Base-by-base conservation (phyloP, 2,797 vertebrate genomes). In the Babyrousa celebensis region DNA sequence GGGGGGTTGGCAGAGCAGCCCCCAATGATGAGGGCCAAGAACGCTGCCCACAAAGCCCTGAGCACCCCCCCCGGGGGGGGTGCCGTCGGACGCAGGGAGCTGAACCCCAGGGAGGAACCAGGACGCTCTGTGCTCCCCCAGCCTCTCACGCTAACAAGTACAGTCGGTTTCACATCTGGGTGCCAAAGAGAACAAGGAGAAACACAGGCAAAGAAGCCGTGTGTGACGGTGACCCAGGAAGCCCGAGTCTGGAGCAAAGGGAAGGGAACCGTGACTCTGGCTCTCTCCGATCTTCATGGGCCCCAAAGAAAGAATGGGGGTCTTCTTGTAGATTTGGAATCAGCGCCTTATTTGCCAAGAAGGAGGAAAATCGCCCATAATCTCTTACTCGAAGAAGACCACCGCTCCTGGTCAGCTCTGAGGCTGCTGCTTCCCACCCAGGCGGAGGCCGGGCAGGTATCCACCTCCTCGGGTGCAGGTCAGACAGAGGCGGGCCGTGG, bases 221-320 rank as follows among this genome's bases (percentile, higher is more conserved):
- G 2, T 1, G 9, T 9, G 5, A 3, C 29, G 21, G 11, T 18
- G 12, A 32, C 68, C 36, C 0, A 25, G 43, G 1, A 11, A 12
- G 3, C 1, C 0, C 10, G 18, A 17, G 25, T 8, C 1, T 43
- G 32, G 77, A 12, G 3, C 4, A 2, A 18, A 29, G 16, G 21
- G 2, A 16, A 8, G 27, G 56, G n/a, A 15, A 12, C 17, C 0
- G 2, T 14, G 62, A 32, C 16, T 17, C 0, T 0, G 2, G 43
- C 6, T 7, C 32, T 20, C 40, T 5, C 58, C 0, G 21, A 8
- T 14, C 4, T 0, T 11, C 0, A 0, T 14, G 68, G 65, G 14
- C 40, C 4, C 1, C 16, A 58, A 4, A 43, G 20, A 27, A 0
- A 21, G 32, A 16, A 6, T 2, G 4, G 6, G 77, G 7, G 8